These are phyloP conservation scores for Phenganax subtilis DNA, from an alignment of 92 coral and sea anemone genomes.

Conservation along the genomic window DNA sequence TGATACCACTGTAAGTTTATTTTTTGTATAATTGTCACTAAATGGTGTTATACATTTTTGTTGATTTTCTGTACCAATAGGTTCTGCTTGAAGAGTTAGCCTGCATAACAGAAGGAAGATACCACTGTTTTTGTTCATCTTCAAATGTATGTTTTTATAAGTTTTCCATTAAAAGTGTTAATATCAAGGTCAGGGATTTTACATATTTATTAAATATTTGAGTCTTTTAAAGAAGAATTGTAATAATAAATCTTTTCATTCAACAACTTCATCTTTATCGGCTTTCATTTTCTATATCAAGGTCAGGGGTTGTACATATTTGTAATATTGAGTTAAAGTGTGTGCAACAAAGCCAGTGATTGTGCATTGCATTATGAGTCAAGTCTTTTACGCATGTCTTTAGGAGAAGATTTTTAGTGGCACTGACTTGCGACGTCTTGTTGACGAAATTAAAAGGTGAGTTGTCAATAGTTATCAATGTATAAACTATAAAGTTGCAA, in stretches of 20 bases:
- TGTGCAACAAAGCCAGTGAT: no score
- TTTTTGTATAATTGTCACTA: background rate
- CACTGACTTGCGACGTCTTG: slow-evolving; percentile 77
- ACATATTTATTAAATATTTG: no score
- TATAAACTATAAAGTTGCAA: no score
- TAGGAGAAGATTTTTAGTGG: slow-evolving; percentile 94
- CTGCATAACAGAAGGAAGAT: slow-evolving; percentile 78
- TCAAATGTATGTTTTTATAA: slow-evolving; percentile 66
- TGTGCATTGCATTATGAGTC: no score
- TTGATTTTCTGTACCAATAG: slow-evolving; percentile 37
- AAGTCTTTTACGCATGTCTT: background rate
- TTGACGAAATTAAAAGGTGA: slow-evolving; percentile 62
- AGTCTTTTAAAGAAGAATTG: no score
- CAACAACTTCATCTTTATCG: no score
- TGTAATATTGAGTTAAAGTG: no score
- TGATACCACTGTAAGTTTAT: slow-evolving; percentile 75
- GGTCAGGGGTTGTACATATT: no score
- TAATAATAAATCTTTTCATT: no score
- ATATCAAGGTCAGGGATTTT: background rate
- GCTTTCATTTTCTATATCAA: no score
- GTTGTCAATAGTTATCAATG: background rate
- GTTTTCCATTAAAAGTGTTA: background rate
- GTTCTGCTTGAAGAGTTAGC: slow-evolving; percentile 88
- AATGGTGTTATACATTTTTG: background rate
- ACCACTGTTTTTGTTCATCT: slow-evolving; percentile 91